Evolutionary conservation across 2,888 invertebrate species (phyloP).

Genomic region (Thumatha senex): DNA sequence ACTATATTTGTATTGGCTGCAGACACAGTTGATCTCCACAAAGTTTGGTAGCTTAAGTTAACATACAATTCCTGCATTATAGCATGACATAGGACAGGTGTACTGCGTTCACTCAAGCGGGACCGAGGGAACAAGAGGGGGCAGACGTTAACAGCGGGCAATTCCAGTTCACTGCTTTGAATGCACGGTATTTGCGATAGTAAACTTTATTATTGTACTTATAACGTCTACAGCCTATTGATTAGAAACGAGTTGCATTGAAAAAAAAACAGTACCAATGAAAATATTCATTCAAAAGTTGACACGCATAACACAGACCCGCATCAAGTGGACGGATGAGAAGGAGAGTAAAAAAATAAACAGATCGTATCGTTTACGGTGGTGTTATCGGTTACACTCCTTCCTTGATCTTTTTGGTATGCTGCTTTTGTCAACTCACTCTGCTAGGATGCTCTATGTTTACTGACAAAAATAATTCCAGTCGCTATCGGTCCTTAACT

Average conservation of each 20-base stretch:
- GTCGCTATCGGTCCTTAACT: no score
- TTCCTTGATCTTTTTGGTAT: neutral
- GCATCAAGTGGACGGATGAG: constrained; percentile 55
- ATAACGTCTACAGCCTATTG: constrained; percentile 11
- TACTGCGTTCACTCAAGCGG: constrained; percentile 60
- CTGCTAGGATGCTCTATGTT: neutral
- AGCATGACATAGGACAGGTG: constrained; percentile 67
- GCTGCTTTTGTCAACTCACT: neutral
- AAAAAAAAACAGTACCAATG: constrained; percentile 23
- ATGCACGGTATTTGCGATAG: constrained; percentile 29
- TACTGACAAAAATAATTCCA: no score
- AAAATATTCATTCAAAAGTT: constrained; percentile 51
- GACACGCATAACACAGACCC: constrained; percentile 61
- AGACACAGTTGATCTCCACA: constrained; percentile 14
- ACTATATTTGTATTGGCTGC: neutral
- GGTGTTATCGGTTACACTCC: constrained; percentile 26
- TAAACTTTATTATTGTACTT: constrained; percentile 13
- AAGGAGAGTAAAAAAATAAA: constrained; percentile 59
- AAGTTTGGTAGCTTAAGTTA: constrained; percentile 26
- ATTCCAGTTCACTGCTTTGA: constrained; percentile 55
- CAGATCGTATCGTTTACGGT: constrained; percentile 38
- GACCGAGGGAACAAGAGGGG: constrained; percentile 40
- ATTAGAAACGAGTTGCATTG: constrained; percentile 13
- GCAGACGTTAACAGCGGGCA: constrained; percentile 52
- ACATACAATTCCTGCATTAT: constrained; percentile 26